Conservation (phyloP, 2,888 invertebrate genomes). For the Acleris emargana region DNA sequence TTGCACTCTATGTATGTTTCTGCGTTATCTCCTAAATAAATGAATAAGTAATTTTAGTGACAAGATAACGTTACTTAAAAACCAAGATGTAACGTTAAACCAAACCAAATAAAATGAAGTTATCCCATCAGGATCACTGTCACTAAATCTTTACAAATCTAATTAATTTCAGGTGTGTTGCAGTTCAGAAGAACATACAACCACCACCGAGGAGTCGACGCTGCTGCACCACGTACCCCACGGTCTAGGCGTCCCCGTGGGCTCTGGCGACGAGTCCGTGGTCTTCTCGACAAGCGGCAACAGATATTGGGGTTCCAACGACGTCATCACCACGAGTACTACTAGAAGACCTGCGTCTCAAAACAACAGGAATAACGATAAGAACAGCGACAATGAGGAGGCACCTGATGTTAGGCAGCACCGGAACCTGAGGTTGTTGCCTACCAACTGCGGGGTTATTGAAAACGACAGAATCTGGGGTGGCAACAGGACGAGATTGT, state of each 20-base stretch:
- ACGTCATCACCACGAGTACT: slow-evolving; percentile 3
- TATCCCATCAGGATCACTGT: neutral
- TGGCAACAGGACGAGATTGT: slow-evolving; percentile 84
- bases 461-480: slow-evolving; percentile 83
- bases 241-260: neutral
- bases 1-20: too few relatives aligned
- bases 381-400: slow-evolving; percentile 39
- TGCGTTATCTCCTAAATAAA: too few relatives aligned
- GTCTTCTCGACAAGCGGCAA: neutral
- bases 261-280: neutral
- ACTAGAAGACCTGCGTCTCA: slow-evolving; percentile 17
- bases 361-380: slow-evolving; percentile 28
- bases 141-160: neutral
- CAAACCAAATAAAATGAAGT: too few relatives aligned
- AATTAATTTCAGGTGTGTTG: slow-evolving; percentile 10
- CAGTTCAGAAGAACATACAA: neutral
- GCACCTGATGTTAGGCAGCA: slow-evolving; percentile 54
- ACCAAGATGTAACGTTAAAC: too few relatives aligned
- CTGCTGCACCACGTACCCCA: neutral
- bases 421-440: slow-evolving; percentile 59
- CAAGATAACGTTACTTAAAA: too few relatives aligned
- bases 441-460: slow-evolving; percentile 82
- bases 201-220: neutral
- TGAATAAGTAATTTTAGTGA: too few relatives aligned
- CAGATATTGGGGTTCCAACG: slow-evolving; percentile 1